These are phyloP conservation scores for Acrobasis repandana DNA, from an alignment of 2,888 invertebrate species.

Conservation along the genomic window DNA sequence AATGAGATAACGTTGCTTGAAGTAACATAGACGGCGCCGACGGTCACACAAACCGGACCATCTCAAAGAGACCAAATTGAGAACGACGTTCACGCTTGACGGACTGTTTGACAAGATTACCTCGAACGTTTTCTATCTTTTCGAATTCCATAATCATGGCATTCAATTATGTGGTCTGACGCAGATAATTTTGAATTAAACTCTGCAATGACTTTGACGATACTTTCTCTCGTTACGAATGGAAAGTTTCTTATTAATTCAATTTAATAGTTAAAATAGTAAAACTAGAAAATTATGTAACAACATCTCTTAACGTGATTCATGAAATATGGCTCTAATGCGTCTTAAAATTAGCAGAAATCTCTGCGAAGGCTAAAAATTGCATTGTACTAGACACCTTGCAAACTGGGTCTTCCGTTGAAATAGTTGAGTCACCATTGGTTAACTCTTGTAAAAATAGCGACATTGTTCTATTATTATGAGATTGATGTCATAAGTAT, in stretches of 20 bases:
- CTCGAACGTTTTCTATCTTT: conserved; percentile 16
- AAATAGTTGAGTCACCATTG: conserved; percentile 34
- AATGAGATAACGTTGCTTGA: conserved; percentile 54
- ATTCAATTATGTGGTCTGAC: conserved; percentile 25
- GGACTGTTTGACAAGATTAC: conserved; percentile 22
- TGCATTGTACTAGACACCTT: conserved; percentile 27
- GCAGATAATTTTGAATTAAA: conserved; percentile 26
- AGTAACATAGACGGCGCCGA: conserved; percentile 45
- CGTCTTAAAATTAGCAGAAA: not conserved
- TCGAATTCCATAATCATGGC: conserved; percentile 25
- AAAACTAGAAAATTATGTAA: conserved; percentile 15
- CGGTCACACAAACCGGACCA: conserved; percentile 49
- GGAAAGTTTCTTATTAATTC: conserved; percentile 26
- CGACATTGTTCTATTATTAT: conserved; percentile 36
- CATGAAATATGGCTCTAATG: not conserved
- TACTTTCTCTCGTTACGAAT: conserved; percentile 29
- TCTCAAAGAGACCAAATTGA: conserved; percentile 48
- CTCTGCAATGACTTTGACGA: conserved; percentile 25
- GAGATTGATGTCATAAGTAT: conserved; percentile 35
- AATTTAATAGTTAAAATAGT: conserved; percentile 21
- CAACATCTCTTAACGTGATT: not conserved
- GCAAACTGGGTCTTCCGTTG: conserved; percentile 28
- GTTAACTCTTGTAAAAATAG: conserved; percentile 30
- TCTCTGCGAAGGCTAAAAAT: not conserved
- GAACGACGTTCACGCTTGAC: conserved; percentile 37